These are phyloP conservation scores for Brachionus paranguensis DNA, from an alignment of 1,140 invertebrate species.

Conservation along the genomic window DNA sequence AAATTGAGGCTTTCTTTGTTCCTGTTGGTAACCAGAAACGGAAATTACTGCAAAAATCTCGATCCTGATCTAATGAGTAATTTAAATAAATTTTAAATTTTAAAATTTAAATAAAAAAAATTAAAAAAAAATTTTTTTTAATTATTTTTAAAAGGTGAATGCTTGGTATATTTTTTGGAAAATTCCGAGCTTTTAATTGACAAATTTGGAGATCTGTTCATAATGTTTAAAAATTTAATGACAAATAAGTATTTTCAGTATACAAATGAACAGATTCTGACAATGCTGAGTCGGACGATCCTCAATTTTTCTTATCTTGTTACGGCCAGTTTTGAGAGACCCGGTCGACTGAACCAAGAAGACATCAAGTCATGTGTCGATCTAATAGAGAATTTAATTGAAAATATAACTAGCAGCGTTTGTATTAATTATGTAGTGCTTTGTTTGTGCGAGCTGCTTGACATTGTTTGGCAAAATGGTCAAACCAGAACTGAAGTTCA, in stretches of 20 bases:
- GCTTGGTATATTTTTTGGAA: conserved; percentile 23
- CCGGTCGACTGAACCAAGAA: not conserved
- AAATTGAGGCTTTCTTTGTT: not conserved
- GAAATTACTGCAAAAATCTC: conserved; percentile 9
- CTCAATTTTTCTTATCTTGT: conserved; percentile 13
- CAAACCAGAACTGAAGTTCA: not conserved
- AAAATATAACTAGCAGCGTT: not conserved
- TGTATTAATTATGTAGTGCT: conserved; percentile 37
- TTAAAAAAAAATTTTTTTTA: not conserved
- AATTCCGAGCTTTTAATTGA: not conserved
- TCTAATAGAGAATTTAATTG: not conserved
- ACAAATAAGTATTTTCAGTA: conserved; percentile 4
- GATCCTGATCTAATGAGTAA: conserved; percentile 33
- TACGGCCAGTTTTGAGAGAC: not conserved
- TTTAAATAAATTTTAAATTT: not conserved
- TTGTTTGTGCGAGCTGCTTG: conserved; percentile 22
- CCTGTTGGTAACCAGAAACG: not conserved
- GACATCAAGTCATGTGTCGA: conserved; percentile 1
- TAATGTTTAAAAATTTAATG: conserved; percentile 1
- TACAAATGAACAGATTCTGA: not conserved
- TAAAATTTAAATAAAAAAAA: not conserved
- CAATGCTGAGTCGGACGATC: not conserved
- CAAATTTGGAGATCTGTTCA: not conserved
- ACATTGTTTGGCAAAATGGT: conserved; percentile 5
- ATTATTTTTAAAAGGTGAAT: conserved; percentile 7